Conservation (phyloP, 2,113 vertebrate species). For the Hyaena hyaena region DNA sequence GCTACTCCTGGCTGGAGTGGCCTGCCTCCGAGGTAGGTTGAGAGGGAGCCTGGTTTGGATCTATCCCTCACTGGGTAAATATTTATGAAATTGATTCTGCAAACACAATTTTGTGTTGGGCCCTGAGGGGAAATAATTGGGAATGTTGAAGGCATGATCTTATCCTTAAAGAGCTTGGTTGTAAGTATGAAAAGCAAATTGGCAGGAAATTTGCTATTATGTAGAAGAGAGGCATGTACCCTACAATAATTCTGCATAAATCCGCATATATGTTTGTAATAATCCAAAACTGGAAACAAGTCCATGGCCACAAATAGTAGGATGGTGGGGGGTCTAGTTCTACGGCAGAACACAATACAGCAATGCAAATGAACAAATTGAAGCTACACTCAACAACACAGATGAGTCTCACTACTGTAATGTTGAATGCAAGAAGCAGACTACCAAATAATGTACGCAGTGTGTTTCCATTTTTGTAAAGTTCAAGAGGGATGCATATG, state of each 20-base stretch:
- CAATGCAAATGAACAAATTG: neutral
- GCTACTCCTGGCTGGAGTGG: constrained; percentile 91
- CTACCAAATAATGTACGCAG: neutral
- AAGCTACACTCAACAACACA: too few species aligned
- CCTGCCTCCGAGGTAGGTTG: constrained; percentile 93
- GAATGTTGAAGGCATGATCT: neutral
- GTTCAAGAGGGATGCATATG: neutral
- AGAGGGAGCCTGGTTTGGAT: neutral
- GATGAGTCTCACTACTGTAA: neutral
- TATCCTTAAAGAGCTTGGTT: neutral
- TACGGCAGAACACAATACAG: neutral
- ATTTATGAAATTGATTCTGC: neutral
- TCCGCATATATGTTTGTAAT: neutral
- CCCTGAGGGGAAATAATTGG: neutral
- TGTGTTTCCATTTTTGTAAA: neutral
- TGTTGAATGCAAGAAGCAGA: neutral
- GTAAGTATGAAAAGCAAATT: constrained; percentile 11
- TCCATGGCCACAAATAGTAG: neutral
- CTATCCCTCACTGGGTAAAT: neutral
- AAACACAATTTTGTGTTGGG: neutral
- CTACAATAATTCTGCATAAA: neutral
- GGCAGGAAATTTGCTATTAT: neutral
- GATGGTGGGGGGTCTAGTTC: neutral
- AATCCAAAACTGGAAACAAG: neutral
- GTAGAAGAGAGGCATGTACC: neutral